These are phyloP conservation scores for Chrysomela aeneicollis DNA, from an alignment of 2,888 invertebrate species.

Conservation along the genomic window DNA sequence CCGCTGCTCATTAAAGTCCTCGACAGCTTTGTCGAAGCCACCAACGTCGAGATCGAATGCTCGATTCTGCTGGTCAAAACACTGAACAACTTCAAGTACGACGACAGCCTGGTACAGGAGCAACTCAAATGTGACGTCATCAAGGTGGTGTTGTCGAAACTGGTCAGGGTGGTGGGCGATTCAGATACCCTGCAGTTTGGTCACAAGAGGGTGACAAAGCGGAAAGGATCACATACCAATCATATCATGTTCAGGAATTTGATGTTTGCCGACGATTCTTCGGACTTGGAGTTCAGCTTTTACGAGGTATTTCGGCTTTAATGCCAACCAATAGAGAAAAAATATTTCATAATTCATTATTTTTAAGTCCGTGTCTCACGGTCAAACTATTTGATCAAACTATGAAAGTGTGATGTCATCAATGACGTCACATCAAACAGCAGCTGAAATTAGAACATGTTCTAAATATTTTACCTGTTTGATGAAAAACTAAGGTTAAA, in stretches of 20 bases:
- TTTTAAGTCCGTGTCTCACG: too few relatives aligned
- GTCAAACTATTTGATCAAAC: too few relatives aligned
- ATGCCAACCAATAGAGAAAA: too few relatives aligned
- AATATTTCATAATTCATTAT: too few relatives aligned
- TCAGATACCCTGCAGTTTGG: slow-evolving; percentile 20
- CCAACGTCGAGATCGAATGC: slow-evolving; percentile 51
- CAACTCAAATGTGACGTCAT: slow-evolving; percentile 50
- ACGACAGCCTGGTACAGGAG: slow-evolving; percentile 49
- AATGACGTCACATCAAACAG: too few relatives aligned
- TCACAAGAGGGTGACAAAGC: slow-evolving; percentile 35
- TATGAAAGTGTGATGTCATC: too few relatives aligned
- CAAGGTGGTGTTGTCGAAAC: slow-evolving; percentile 50
- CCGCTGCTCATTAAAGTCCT: slow-evolving; percentile 50
- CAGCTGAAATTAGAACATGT: too few relatives aligned
- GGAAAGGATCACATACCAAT: slow-evolving; percentile 34
- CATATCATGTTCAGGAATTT: background rate
- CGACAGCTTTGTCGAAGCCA: slow-evolving; percentile 44
- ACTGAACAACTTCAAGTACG: slow-evolving; percentile 53
- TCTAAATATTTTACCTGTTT: too few relatives aligned
- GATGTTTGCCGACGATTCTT: background rate
- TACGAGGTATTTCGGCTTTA: background rate
- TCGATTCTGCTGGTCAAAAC: slow-evolving; percentile 53
- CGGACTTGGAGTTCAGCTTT: background rate
- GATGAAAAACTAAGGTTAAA: too few relatives aligned
- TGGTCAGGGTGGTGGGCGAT: slow-evolving; percentile 45